Evolutionary conservation across 64 coral and sea anemone species (phyloP).

Genomic region (Orbicella faveolata): DNA sequence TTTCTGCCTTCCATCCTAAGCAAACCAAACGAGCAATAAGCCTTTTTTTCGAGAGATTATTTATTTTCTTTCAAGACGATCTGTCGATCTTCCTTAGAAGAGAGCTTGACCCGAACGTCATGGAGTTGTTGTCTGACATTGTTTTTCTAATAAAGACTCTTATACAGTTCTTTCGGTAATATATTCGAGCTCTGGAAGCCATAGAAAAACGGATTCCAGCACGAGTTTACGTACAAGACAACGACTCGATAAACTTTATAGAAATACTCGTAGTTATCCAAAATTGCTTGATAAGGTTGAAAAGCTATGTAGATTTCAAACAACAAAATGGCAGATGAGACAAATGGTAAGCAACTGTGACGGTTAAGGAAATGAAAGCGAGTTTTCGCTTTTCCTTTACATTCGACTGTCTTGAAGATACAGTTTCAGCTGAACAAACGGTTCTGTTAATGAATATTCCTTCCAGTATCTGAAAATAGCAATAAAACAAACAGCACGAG

Average conservation of each 20-base stretch:
- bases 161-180: constrained; percentile 56
- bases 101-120: not conserved
- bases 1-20: no score
- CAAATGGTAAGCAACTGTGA: constrained; percentile 39
- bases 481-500: constrained; percentile 33
- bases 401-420: not conserved
- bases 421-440: constrained; percentile 8
- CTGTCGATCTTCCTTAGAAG: not conserved
- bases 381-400: constrained; percentile 50
- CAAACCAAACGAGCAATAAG: no score
- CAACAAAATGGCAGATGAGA: constrained; percentile 53
- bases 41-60: no score
- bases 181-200: constrained; percentile 73
- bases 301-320: constrained; percentile 49
- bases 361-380: constrained; percentile 39
- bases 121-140: not conserved
- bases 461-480: constrained; percentile 69
- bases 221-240: constrained; percentile 43
- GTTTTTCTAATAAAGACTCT: not conserved
- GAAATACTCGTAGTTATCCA: constrained; percentile 6
- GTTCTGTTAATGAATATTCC: constrained; percentile 67
- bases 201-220: constrained; percentile 76
- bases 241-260: constrained; percentile 30
- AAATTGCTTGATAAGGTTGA: constrained; percentile 1
- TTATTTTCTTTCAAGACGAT: no score